Evolutionary conservation across 2,797 vertebrate species (phyloP), one percentile per base, ranked within the genome.

Genomic region (Fundulus diaphanus): DNA sequence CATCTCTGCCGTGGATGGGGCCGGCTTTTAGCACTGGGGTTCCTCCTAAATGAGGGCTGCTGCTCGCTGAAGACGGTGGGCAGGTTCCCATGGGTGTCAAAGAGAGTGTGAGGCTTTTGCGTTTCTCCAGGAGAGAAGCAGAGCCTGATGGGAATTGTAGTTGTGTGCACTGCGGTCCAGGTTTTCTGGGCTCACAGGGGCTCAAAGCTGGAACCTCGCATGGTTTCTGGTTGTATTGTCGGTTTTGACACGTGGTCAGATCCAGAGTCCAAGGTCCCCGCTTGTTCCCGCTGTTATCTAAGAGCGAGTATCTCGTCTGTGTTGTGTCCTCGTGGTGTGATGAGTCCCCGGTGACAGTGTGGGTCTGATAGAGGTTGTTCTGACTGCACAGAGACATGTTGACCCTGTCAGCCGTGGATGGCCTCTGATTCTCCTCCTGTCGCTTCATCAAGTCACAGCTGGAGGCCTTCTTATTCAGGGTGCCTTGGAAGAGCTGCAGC

Each of bases 401-500:
- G 24, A 40, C 63, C 1, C 73, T 54, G 49, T 80, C 74, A 12
- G 1, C 76, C 40, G 65, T 5, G 16, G 74, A 57, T 1, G 67
- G 78, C n/a, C 35, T 54, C 35, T 22, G 37, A 12, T 76, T 74
- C 69, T 89, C 85, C 59, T 51, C 51, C 56, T 86, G 81, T 70
- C 79, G 87, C 51, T 59, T 1, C 22, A 70, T 22, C 35, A 78
- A 61, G 57, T 70, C 70, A 0, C 75, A 59, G 1, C 80, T 63
- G 0, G 73, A 16, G 3, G 65, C 56, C 44, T 86, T 93, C 27
- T 92, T 88, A 51, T 74, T 81, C 70, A 96, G 90, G 0, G 93
- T 93, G 37, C 77, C 82, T 85, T 96, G 93, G 69, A 96, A 96
- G 78, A 90, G 92, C 89, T 95, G 95, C 84, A 96, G 92, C 83